A percentile compares a stretch with the other conserved stretches of the same genome.
Conservation (phyloP, 2,113 vertebrate genomes). For the Malurus alboscapulatus region DNA sequence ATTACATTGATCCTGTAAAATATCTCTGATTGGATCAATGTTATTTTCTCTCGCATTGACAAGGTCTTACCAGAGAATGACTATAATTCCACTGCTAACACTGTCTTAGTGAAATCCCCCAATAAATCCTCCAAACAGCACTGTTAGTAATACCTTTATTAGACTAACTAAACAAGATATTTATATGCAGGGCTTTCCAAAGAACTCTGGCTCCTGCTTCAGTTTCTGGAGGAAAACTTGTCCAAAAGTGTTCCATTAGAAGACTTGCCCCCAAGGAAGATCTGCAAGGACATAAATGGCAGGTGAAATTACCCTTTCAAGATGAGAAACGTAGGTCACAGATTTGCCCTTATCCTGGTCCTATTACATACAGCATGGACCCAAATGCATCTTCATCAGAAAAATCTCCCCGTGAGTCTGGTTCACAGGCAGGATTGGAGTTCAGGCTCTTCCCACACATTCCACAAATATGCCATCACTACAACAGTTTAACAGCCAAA, state of each 20-base stretch:
- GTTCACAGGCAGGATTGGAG: not conserved
- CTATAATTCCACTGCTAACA: slow-evolving; percentile 70
- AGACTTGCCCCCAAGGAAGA: not conserved
- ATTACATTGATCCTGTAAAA: slow-evolving; percentile 68
- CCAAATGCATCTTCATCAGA: not conserved
- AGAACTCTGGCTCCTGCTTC: slow-evolving; percentile 6
- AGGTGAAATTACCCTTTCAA: not conserved
- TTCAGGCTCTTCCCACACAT: not conserved
- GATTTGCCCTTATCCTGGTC: not conserved
- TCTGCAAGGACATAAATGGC: not conserved
- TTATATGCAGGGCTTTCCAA: slow-evolving; percentile 54
- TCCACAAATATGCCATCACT: not conserved
- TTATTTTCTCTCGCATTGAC: slow-evolving; percentile 62
- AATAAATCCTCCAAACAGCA: slow-evolving; percentile 75
- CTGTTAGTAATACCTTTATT: slow-evolving; percentile 68
- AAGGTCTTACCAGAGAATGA: slow-evolving; percentile 65
- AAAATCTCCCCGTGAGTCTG: rapidly evolving
- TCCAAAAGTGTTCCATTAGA: not conserved
- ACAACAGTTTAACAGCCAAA: not conserved
- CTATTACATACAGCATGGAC: not conserved
- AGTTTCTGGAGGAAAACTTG: slow-evolving; percentile 7
- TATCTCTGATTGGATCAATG: slow-evolving; percentile 70
- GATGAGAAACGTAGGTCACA: not conserved
- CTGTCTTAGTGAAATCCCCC: slow-evolving; percentile 73
- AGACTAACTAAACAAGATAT: slow-evolving; percentile 72